A percentile compares a stretch with the other conserved stretches of the same genome.
Conservation (phyloP, 2,113 vertebrate species). For the Strix aluco region DNA sequence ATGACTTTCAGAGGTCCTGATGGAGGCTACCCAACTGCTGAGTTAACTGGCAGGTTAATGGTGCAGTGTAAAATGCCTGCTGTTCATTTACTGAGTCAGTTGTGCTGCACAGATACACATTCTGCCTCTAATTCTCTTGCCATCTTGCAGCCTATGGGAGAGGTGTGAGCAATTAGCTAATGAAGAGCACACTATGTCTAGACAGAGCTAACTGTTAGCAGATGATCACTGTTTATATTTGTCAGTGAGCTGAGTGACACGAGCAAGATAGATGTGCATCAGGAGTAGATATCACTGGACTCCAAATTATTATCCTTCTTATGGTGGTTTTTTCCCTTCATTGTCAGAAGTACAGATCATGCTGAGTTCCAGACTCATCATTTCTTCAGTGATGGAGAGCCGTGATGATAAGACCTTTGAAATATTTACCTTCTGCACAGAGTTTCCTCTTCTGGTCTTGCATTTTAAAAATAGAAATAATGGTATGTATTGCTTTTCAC, state of each 20-base stretch:
- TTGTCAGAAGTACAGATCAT: neutral
- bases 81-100: neutral
- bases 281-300: neutral
- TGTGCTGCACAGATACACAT: neutral
- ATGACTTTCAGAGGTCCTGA: neutral
- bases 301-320: neutral
- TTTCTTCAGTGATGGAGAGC: neutral
- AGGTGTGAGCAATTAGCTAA: constrained; percentile 47
- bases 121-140: neutral
- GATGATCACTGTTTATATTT: constrained; percentile 16
- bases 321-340: neutral
- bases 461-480: neutral
- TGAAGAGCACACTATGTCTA: constrained; percentile 46
- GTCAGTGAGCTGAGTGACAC: neutral
- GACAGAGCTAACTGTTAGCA: constrained; percentile 49
- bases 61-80: neutral
- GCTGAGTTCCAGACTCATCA: neutral
- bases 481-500: neutral
- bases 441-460: neutral
- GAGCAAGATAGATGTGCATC: neutral
- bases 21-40: neutral
- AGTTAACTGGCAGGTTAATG: neutral
- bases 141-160: neutral
- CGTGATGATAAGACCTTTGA: neutral
- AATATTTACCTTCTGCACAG: neutral